phyloP scores from a whole-genome alignment of 1,140 invertebrate genomes.

The Bombus balteatus region DNA sequence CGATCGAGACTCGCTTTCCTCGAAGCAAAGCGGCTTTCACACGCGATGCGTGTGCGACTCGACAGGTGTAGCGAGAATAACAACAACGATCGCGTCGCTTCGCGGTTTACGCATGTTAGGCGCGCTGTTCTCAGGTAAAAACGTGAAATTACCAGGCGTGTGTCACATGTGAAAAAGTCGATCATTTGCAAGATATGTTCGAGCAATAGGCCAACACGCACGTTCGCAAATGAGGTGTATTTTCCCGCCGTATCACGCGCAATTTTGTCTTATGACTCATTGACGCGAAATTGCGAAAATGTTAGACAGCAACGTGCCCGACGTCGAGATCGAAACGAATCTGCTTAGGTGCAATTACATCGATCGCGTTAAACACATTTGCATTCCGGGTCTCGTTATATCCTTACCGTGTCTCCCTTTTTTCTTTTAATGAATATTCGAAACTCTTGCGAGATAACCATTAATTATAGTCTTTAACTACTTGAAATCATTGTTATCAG shows the following conservation, averaged over 20 bases:
- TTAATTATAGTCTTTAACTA: background rate
- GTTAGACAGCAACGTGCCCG: too few species aligned
- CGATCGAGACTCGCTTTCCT: background rate
- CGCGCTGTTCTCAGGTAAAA: background rate
- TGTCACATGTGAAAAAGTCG: background rate
- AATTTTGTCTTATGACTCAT: slow-evolving; percentile 44
- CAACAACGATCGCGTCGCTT: background rate
- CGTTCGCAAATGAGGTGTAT: slow-evolving; percentile 28
- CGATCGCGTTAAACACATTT: background rate
- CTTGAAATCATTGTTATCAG: background rate
- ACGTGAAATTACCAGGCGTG: slow-evolving; percentile 3
- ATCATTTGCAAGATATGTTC: background rate
- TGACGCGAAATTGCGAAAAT: slow-evolving; percentile 40
- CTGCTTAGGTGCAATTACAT: slow-evolving; percentile 1
- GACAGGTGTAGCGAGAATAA: slow-evolving; percentile 33
- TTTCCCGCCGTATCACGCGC: slow-evolving; percentile 35
- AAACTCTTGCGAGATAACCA: too few species aligned
- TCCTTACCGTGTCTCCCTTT: too few species aligned
- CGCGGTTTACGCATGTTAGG: background rate
- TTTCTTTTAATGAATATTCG: background rate
- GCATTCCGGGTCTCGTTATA: too few species aligned
- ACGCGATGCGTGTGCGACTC: background rate
- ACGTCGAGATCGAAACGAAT: background rate
- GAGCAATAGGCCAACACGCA: slow-evolving; percentile 25
- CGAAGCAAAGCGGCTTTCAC: slow-evolving; percentile 3